Conservation (phyloP, 2,113 vertebrate genomes). For the Pseudopodoces humilis region DNA sequence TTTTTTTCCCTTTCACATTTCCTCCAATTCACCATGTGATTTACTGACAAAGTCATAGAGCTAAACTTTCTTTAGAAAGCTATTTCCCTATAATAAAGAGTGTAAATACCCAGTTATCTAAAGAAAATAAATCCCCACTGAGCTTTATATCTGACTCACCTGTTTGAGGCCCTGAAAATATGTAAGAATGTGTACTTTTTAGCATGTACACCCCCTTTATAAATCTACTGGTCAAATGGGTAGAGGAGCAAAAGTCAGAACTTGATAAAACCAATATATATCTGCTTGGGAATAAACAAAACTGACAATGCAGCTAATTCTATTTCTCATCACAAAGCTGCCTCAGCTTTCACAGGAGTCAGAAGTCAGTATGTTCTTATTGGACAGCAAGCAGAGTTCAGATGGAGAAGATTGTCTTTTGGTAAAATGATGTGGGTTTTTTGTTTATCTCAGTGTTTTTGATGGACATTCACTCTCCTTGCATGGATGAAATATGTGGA, state of each 20-base stretch:
- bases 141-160: background rate
- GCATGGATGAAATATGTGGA: background rate
- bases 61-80: background rate
- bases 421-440: background rate
- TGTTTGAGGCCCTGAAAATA: background rate
- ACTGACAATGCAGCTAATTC: background rate
- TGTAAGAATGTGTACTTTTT: background rate
- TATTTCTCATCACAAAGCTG: background rate
- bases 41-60: background rate
- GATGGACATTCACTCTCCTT: background rate
- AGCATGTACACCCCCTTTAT: background rate
- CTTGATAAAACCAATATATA: background rate
- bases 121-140: background rate
- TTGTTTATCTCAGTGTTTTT: background rate
- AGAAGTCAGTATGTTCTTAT: background rate
- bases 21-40: background rate
- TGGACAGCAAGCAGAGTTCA: background rate
- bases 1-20: background rate
- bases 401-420: background rate
- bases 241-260: background rate
- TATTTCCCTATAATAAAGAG: background rate
- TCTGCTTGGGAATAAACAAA: background rate
- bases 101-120: background rate
- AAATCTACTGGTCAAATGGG: background rate
- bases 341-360: background rate